Evolutionary conservation across 2,797 vertebrate genomes (phyloP).

Genomic region (Falco biarmicus): DNA sequence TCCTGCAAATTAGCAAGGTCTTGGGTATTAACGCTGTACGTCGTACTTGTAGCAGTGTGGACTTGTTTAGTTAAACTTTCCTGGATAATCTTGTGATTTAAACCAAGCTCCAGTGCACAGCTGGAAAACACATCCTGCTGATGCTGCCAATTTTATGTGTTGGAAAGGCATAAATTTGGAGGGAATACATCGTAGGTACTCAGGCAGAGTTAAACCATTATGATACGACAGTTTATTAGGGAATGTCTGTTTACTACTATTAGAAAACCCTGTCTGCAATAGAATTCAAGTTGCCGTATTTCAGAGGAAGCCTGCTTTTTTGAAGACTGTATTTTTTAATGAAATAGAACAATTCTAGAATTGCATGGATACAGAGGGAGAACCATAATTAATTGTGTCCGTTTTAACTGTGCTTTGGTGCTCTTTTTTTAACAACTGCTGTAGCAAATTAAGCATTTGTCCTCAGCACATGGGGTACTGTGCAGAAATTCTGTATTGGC

Average conservation of each 20-base stretch:
- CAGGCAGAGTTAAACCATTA: neutral
- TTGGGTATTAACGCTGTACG: neutral
- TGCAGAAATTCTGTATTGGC: neutral
- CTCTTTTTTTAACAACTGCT: neutral
- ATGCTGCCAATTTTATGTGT: neutral
- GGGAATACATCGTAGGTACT: neutral
- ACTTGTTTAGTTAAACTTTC: neutral
- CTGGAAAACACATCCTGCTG: neutral
- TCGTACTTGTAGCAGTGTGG: neutral
- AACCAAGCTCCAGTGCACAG: neutral
- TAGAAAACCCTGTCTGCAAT: neutral
- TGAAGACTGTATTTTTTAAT: neutral
- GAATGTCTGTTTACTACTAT: neutral
- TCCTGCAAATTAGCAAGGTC: neutral
- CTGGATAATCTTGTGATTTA: neutral
- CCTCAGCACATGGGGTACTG: neutral
- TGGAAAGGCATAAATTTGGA: neutral
- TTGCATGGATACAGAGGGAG: neutral
- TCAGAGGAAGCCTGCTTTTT: neutral
- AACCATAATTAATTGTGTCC: fast-evolving
- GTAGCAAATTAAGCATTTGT: neutral
- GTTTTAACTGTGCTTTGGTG: neutral
- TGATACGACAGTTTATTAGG: neutral
- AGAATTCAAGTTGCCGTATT: neutral
- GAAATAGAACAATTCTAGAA: neutral